Base-by-base conservation (phyloP, 2,888 invertebrate genomes). In the Melieria crassipennis region DNA sequence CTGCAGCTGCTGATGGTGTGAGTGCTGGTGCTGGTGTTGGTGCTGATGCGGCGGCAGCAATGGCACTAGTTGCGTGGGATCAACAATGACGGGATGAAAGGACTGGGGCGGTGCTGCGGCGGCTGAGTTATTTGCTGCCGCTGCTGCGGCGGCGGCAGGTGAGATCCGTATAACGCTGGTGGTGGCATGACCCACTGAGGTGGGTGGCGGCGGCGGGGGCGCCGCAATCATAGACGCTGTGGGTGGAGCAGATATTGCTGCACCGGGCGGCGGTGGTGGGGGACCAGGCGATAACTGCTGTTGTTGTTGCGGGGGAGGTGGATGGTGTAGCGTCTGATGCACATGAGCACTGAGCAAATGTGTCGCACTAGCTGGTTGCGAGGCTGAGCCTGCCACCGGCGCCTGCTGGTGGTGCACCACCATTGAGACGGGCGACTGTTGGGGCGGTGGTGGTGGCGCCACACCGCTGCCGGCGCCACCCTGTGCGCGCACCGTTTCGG, bases 161-260 rank as follows among this genome's bases (percentile, higher is more conserved):
- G 95, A 95, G 80, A 94, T 92, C 82, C 95, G 88, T 81, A 95
- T 95, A 52, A 95, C 95, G 87, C 94, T 94, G 46, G 94, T 93
- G 60, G 94, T 93, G 60, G 91, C 91, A 73, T 91, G 88, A 10
- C 88, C 87, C 43, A 88, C 89, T 71, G 76, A 78, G 62, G 79
- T 67, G 60, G 64, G 61, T 11, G 58, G 50, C 47, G 73, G 68
- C 56, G 74, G 65, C n/a, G 74, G 68, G 7, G 77, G 78, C 9
- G 75, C 75, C 43, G 67, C 67, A 60, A 61, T 61, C 11, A 67
- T 61, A 13, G 71, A 43, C 70, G 76, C 61, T 66, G 80, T 75
- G 58, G 75, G 75, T 63, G 78, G 55, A 30, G 30, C 30, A 30
- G 30, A 30, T 30, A 30, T 30, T 1, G 68, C 9, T 70, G 69